Evolutionary conservation across 2,888 invertebrate genomes (phyloP), one percentile per base, ranked within the genome.

Genomic region (Andrena bicolor): DNA sequence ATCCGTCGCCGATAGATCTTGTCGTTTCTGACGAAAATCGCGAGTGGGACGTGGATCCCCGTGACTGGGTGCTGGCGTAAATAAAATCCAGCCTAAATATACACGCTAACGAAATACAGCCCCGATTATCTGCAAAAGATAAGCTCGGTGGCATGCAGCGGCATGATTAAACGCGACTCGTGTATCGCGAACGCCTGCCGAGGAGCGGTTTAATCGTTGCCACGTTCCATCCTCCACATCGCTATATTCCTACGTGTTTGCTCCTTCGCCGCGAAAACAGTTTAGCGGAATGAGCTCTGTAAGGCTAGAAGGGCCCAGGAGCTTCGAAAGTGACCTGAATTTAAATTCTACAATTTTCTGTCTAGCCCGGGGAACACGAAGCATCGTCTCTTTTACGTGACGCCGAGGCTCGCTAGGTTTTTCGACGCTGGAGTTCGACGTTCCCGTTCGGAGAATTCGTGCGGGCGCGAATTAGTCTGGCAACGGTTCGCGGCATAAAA

Each of bases 301-400:
- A 10, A 28, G 5, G 23, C 23, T 3, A 0, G 35, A 26, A 63
- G 48, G 28, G 23, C 20, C 7, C 26, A 65, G 65, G 35, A 3
- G 5, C 2, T 51, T 74, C 60, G 75, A 81, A 82, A 76, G 73
- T 32, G 81, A 75, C 60, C 70, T 49, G 81, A 48, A 80, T 82
- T 75, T 69, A 10, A 68, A 51, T 70, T 76, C 72, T 61, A 48
- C 66, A n/a, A 51, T 63, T 84, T 74, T 63, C 32, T 41, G 35
- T 20, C 66, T 13, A 23, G 23, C 26, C 10, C 48, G 30, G 51
- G 7, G 23, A 56, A 23, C 23, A 26, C 26, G 53, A 30, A 26
- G n/a, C 63, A 51, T 20, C 30, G 30, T n/a, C 10, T 23, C 41
- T 56, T 56, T 16, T 49, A 49, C 61, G 51, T 53, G 71, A 60